Conservation (phyloP, 2,888 invertebrate genomes). For the Boloria selene region DNA sequence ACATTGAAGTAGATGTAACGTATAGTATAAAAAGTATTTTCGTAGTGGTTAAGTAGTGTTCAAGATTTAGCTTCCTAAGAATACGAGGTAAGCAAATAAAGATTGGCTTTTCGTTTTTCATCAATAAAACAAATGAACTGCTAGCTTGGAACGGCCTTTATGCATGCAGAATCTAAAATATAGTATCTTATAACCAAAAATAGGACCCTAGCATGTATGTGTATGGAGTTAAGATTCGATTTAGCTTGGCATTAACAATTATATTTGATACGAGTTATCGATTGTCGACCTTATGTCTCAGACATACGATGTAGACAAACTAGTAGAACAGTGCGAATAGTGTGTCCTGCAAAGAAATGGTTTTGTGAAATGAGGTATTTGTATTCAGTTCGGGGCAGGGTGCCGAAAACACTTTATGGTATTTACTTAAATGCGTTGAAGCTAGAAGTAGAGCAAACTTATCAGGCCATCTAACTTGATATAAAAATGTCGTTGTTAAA, state of each 20-base stretch:
- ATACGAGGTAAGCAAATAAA: slow-evolving; percentile 14
- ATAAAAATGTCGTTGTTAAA: background rate
- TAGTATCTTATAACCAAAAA: background rate
- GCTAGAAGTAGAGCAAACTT: slow-evolving; percentile 4
- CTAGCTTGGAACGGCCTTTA: slow-evolving; percentile 23
- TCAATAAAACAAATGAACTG: slow-evolving; percentile 30
- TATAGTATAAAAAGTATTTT: too few relatives aligned
- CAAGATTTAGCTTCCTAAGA: background rate
- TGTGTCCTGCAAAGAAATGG: slow-evolving; percentile 26
- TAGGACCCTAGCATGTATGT: slow-evolving; percentile 12
- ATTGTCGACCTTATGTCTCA: slow-evolving; percentile 27
- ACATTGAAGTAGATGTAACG: too few relatives aligned
- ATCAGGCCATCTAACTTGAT: background rate
- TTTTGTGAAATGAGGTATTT: slow-evolving; percentile 31
- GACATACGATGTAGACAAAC: slow-evolving; percentile 26
- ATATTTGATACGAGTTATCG: slow-evolving; percentile 3
- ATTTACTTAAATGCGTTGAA: slow-evolving; percentile 27
- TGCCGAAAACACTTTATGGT: slow-evolving; percentile 35
- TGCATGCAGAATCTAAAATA: slow-evolving; percentile 28
- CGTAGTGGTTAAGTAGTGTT: background rate
- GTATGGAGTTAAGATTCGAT: background rate
- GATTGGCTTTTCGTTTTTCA: slow-evolving; percentile 25
- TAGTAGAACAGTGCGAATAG: background rate
- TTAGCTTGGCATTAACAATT: background rate
- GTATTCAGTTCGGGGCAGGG: slow-evolving; percentile 33